These are phyloP conservation scores for Rotaria socialis DNA, from an alignment of 2,888 invertebrate genomes.

Conservation along the genomic window DNA sequence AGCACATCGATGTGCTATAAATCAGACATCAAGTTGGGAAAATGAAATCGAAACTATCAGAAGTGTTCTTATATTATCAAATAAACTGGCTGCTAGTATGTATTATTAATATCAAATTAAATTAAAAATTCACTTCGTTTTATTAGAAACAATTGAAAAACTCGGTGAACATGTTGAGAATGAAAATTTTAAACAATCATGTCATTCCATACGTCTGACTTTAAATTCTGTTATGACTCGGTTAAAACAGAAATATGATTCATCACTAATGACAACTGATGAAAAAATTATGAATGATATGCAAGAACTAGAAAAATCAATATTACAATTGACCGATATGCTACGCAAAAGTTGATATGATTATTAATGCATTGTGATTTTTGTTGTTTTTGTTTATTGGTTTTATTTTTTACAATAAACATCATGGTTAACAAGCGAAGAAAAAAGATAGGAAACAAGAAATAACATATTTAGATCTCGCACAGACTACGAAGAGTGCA, in stretches of 20 bases:
- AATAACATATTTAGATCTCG: background rate
- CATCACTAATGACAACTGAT: background rate
- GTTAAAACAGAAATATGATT: slow-evolving; percentile 36
- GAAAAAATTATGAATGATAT: background rate
- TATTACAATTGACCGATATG: background rate
- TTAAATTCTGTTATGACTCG: slow-evolving; percentile 31
- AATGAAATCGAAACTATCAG: background rate
- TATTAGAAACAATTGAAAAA: background rate
- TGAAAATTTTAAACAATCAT: slow-evolving; percentile 20
- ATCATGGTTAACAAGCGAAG: background rate
- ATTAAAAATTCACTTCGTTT: background rate
- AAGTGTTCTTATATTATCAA: background rate
- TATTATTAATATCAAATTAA: background rate
- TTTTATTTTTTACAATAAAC: background rate
- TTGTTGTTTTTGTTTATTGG: background rate
- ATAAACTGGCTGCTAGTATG: background rate
- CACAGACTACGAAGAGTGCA: background rate
- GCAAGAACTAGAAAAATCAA: background rate
- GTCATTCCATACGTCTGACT: background rate
- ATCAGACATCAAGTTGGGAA: slow-evolving; percentile 11
- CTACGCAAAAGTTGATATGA: background rate
- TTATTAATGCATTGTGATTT: background rate
- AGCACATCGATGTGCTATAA: slow-evolving; percentile 3
- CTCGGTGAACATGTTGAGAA: background rate
- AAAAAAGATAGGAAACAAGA: background rate